Percentiles rank a stretch among this genome's conserved stretches.
Evolutionary conservation across 2,888 invertebrate species (phyloP).

Genomic region (Dryocosmus kuriphilus): DNA sequence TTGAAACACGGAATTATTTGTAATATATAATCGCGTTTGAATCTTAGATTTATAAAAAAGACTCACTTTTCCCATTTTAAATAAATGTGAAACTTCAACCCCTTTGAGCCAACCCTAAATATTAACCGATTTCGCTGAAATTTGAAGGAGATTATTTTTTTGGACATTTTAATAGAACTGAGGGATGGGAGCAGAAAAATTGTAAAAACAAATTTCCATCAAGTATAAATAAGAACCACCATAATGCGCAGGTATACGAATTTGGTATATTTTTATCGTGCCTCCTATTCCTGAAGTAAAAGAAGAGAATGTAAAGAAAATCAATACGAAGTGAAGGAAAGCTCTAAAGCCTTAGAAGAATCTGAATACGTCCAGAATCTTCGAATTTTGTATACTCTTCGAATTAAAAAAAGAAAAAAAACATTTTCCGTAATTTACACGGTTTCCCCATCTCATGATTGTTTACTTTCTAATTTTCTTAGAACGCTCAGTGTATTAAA

Average conservation of each 20-base stretch:
- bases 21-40: no score
- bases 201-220: no score
- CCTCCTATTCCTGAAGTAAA: constrained; percentile 11
- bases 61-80: no score
- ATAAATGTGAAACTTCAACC: no score
- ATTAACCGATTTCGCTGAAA: no score
- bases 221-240: no score
- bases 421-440: background rate
- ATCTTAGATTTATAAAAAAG: no score
- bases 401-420: background rate
- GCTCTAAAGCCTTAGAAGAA: constrained; percentile 6
- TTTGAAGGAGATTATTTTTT: no score
- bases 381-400: background rate
- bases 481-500: background rate
- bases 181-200: no score
- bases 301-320: constrained; percentile 4
- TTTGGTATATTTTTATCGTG: constrained; percentile 26
- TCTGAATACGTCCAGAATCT: background rate
- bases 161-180: no score
- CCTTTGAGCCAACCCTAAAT: no score
- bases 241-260: constrained; percentile 15
- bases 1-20: no score
- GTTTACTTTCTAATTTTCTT: background rate
- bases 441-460: background rate
- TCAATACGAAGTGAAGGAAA: constrained; percentile 28